Evolutionary conservation across 1,140 invertebrate species (phyloP).

Genomic region (Panulirus ornatus): DNA sequence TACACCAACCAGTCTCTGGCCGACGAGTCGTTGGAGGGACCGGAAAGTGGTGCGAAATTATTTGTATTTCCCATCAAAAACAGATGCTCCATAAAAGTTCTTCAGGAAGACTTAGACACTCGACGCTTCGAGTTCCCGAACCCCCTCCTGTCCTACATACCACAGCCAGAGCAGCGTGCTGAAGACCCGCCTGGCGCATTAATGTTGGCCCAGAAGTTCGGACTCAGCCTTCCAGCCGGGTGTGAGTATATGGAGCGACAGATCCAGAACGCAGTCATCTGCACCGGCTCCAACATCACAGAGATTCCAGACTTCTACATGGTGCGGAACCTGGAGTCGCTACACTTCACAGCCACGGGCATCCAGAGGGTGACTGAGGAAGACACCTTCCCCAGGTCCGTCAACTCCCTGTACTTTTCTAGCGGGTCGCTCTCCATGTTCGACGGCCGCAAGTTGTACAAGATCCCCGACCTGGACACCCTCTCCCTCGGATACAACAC

Average conservation of each 20-base stretch:
- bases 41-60: no score
- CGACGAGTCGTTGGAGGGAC: no score
- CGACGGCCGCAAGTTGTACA: background rate
- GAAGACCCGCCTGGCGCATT: background rate
- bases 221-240: background rate
- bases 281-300: constrained; percentile 21
- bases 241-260: background rate
- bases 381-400: background rate
- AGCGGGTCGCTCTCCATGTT: constrained; percentile 2
- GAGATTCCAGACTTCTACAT: background rate
- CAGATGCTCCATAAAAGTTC: background rate
- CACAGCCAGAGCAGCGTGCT: no score
- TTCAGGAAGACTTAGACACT: no score
- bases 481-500: constrained; percentile 35
- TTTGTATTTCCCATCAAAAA: no score
- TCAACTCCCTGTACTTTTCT: constrained; percentile 1
- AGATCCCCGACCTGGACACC: background rate
- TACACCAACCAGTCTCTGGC: no score
- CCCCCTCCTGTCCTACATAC: no score
- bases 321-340: background rate
- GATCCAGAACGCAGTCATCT: constrained; percentile 1
- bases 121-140: no score
- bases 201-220: background rate
- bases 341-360: constrained; percentile 6
- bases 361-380: constrained; percentile 29